These are phyloP conservation scores for Paedocypris sp. DNA, from an alignment of 2,113 vertebrate genomes.

Conservation along the genomic window DNA sequence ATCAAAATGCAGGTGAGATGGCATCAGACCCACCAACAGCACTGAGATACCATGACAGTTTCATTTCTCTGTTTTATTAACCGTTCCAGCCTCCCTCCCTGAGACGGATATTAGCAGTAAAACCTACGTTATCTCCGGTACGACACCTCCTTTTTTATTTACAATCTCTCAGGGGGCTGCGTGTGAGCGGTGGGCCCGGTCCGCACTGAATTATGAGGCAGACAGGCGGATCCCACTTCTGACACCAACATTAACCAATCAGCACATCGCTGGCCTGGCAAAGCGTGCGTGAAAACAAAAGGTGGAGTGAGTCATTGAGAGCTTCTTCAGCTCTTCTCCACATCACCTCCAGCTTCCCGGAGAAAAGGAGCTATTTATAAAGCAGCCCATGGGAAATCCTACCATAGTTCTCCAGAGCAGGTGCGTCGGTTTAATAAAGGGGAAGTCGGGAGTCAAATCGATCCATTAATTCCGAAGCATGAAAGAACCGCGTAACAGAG, in stretches of 20 bases:
- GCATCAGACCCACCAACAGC: background rate
- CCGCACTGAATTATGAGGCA: background rate
- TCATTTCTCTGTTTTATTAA: conserved; percentile 36
- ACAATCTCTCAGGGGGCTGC: conserved; percentile 23
- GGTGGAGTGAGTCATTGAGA: background rate
- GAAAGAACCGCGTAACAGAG: background rate
- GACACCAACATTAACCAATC: background rate
- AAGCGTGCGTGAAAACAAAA: conserved; percentile 7
- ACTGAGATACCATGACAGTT: conserved; percentile 28
- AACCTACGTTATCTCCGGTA: conserved; percentile 26
- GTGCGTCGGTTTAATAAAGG: conserved; percentile 27
- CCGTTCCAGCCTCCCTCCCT: conserved; percentile 3
- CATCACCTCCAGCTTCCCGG: conserved; percentile 18
- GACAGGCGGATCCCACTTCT: background rate
- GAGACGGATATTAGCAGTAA: conserved; percentile 31
- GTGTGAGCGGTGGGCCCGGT: background rate
- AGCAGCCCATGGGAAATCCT: conserved; percentile 6
- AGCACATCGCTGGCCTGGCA: background rate
- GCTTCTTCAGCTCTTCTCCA: conserved; percentile 13
- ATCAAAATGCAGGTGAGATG: conserved; percentile 6
- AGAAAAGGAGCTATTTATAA: conserved; percentile 29
- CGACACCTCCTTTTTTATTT: conserved; percentile 28
- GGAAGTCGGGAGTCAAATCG: background rate
- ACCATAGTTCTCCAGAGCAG: conserved; percentile 12
- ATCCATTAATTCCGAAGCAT: background rate